Evolutionary conservation across 2,888 invertebrate genomes (phyloP), one percentile per base, ranked within the genome.

Genomic region (Ganaspis brasiliensis): DNA sequence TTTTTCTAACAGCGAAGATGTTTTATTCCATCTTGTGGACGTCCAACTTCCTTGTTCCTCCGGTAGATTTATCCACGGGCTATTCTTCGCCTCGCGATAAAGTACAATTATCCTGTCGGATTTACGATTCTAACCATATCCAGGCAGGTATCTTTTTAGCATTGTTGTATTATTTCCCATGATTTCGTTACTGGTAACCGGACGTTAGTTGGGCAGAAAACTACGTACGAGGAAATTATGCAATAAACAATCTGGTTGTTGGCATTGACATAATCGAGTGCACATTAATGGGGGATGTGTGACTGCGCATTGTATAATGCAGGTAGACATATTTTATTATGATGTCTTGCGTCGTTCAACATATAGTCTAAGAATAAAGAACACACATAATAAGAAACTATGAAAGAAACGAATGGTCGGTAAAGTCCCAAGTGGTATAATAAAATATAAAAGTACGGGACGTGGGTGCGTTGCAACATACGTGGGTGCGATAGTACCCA

Each of bases 151-250:
- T 67, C 40, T 67, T 16, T n/a, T 40, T n/a, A 19, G 45, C 45
- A 67, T 67, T 67, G 67, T 67, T 67, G 67, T n/a, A n/a, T 24
- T 24, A 67, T 40, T 67, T 67, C 67, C 67, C 26, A 67, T 77
- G 40, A 26, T 71, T 70, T 75, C 74, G 52, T 74, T 61, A 31
- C 76, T 49, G 2, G 21, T 14, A 24, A 67, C 55, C 52, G 56
- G 56, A 49, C 49, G 24, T 19, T 67, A 40, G 26, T 73, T 40
- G 63, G 61, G 52, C n/a, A 59, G 71, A 55, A n/a, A 73, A 79
- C 63, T 59, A 76, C 73, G 78, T 73, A 76, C 63, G 73, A 76
- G 76, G 78, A 76, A 76, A 76, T 79, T 79, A 76, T 74, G 61
- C 76, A 76, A 79, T 74, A 74, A 79, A 79, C 78, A 79, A 76